Percentiles rank a stretch among this genome's conserved stretches.
Conservation (phyloP, 1,140 invertebrate genomes). For the Odontomachus brunneus region DNA sequence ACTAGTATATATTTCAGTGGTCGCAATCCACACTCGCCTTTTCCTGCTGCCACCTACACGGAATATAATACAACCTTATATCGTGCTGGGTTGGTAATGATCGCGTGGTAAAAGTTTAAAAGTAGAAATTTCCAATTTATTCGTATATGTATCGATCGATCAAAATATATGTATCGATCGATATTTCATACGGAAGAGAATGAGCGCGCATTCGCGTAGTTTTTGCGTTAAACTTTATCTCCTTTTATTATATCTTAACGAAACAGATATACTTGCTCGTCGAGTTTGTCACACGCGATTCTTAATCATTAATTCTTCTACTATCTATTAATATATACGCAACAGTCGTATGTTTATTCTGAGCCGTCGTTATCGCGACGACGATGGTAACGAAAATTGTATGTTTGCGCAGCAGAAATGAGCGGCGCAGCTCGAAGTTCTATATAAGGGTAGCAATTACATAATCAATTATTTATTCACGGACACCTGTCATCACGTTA, state of each 20-base stretch:
- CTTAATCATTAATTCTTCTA: not conserved
- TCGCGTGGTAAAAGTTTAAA: too few relatives aligned
- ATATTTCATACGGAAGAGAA: too few relatives aligned
- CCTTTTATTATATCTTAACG: not conserved
- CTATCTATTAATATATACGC: not conserved
- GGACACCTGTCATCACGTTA: slow-evolving; percentile 48
- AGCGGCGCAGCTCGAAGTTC: not conserved
- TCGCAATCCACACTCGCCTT: too few relatives aligned
- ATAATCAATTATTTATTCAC: slow-evolving; percentile 43
- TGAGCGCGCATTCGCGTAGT: too few relatives aligned
- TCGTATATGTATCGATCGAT: too few relatives aligned
- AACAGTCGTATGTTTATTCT: not conserved
- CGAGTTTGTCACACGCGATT: not conserved
- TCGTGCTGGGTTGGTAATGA: too few relatives aligned
- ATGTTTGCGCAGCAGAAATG: not conserved
- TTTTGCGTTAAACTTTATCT: not conserved
- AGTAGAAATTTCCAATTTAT: too few relatives aligned
- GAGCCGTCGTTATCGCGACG: too few relatives aligned
- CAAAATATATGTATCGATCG: too few relatives aligned
- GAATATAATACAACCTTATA: too few relatives aligned
- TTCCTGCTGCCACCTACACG: too few relatives aligned
- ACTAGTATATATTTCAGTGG: too few relatives aligned
- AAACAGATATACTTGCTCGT: not conserved
- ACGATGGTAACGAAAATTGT: not conserved
- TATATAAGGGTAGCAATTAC: slow-evolving; percentile 35